Evolutionary conservation across 2,888 invertebrate species (phyloP), one percentile per base, ranked within the genome.

Genomic region (Polydrusus pterygomalis): DNA sequence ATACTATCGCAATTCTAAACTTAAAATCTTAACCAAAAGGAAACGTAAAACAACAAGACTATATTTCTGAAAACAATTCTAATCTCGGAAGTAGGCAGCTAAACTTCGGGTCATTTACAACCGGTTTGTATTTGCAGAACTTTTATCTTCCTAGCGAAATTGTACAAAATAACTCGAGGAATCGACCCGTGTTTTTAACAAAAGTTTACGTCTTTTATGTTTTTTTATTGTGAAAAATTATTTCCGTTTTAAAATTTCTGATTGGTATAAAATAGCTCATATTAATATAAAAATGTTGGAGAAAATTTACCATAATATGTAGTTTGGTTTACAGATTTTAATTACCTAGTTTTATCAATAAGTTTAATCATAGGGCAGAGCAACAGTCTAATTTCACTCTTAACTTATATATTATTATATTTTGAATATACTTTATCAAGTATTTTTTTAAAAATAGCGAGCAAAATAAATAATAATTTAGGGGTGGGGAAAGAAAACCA

Each of bases 61-160:
- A 60, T 60, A 60, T 60, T 60, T 68, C 69, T 43, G 43, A 47
- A 69, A 74, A 45, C 58, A 74, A 62, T 60, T 60, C 49, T 68
- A 74, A 74, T 69, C 62, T 62, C 60, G 40, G 18, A 67, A 54
- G 68, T 54, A 54, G 67, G 30, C 51, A 58, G 69, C 63, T 67
- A 60, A 65, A 73, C 34, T 67, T 73, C 38, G 15, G 68, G 68
- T 73, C 73, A 68, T 69, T 69, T 69, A 74, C 74, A 74, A 69
- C 69, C 51, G 43, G 63, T 56, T 69, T 63, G 60, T 65, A 45
- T 74, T 74, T 58, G 60, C 25, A 17, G 68, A 74, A 74, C 68
- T 74, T 74, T 74, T 68, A 74, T 74, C 54, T 69, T 69, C 69
- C 68, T 38, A 54, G 74, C 62, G 69, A 62, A 51, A 62, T 51